A percentile compares a stretch with the other conserved stretches of the same genome.
These are phyloP conservation scores for Miltochrista miniata DNA, from an alignment of 2,888 invertebrate genomes.

Conservation along the genomic window DNA sequence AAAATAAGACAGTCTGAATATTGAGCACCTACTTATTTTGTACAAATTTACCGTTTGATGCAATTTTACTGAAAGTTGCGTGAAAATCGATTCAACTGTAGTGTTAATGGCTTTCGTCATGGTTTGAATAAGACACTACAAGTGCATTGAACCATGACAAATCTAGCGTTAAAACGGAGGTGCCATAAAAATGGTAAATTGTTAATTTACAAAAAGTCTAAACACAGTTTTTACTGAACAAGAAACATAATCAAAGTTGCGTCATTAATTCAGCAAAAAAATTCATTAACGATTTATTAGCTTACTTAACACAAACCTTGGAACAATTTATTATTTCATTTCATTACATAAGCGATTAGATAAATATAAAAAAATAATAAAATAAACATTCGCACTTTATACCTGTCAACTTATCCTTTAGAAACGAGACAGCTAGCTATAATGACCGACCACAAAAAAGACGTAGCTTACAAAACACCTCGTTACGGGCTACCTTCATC, in stretches of 20 bases:
- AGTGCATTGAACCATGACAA: constrained; percentile 3
- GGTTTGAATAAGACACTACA: constrained; percentile 3
- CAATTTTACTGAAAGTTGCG: constrained; percentile 4
- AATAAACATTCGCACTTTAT: constrained; percentile 57
- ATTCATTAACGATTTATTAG: constrained; percentile 21
- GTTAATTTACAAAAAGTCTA: constrained; percentile 4
- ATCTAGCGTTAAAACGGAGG: constrained; percentile 1
- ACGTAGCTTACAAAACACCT: constrained; percentile 55
- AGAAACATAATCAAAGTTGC: constrained; percentile 1
- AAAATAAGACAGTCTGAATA: constrained; percentile 17
- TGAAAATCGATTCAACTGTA: constrained; percentile 4
- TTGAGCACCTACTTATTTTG: background rate
- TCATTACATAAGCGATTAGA: constrained; percentile 40
- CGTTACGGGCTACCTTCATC: constrained; percentile 73
- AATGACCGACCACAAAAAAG: constrained; percentile 62
- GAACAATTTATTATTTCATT: constrained; percentile 32
- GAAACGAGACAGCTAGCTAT: constrained; percentile 57
- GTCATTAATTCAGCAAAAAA: background rate
- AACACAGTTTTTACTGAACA: constrained; percentile 2
- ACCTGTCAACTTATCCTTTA: constrained; percentile 65
- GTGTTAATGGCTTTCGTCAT: constrained; percentile 2
- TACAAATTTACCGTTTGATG: constrained; percentile 1
- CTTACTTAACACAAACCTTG: constrained; percentile 20
- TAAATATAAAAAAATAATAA: constrained; percentile 28
- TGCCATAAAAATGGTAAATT: constrained; percentile 4